These are phyloP conservation scores for Adelphocoris suturalis DNA, from an alignment of 2,888 invertebrate genomes.

Conservation along the genomic window DNA sequence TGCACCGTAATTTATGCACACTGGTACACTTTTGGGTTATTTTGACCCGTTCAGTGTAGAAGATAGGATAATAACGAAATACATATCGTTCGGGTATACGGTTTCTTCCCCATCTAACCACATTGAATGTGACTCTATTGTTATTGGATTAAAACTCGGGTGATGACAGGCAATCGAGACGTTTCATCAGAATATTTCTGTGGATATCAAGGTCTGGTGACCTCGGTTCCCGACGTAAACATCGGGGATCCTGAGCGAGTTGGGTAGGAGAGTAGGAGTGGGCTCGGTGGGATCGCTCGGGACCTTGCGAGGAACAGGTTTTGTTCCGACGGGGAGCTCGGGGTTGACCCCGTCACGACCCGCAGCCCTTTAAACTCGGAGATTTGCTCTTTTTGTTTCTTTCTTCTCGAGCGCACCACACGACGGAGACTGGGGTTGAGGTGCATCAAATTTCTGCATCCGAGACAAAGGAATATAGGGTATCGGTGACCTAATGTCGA, in stretches of 20 bases:
- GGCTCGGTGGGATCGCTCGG: not conserved
- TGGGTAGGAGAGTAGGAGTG: not conserved
- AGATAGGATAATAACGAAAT: not conserved
- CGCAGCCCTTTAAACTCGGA: conserved; percentile 18
- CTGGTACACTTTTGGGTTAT: no score
- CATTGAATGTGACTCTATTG: not conserved
- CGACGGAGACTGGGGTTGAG: not conserved
- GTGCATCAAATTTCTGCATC: no score
- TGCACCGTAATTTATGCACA: no score
- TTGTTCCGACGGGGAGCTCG: not conserved
- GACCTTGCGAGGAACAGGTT: conserved; percentile 43
- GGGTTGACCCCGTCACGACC: conserved; percentile 4
- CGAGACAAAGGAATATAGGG: no score
- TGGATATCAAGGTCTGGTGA: conserved; percentile 33
- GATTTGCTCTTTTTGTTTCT: conserved; percentile 17
- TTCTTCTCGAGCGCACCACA: not conserved
- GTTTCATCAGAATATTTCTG: conserved; percentile 38
- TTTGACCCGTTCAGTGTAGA: no score
- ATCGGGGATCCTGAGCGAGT: not conserved
- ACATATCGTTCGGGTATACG: not conserved
- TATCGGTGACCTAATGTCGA: no score
- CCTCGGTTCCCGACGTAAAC: conserved; percentile 43
- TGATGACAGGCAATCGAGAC: conserved; percentile 7
- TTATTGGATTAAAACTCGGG: not conserved
- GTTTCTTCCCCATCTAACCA: not conserved